Percentiles rank a stretch among this genome's conserved stretches.
phyloP scores from a whole-genome alignment of 2,888 invertebrate genomes.

The Agrilus mali region DNA sequence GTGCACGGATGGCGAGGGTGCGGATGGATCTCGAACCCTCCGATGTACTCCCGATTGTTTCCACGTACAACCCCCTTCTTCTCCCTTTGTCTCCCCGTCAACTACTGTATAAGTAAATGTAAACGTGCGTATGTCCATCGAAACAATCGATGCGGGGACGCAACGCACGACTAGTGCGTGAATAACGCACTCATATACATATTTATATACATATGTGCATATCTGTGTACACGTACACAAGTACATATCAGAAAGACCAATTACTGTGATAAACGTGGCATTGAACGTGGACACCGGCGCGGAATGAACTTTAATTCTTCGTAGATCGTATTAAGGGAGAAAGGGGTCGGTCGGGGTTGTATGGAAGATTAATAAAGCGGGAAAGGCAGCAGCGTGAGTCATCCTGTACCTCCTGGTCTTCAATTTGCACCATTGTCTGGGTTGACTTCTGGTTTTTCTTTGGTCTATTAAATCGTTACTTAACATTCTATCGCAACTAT shows the following conservation, averaged over 20 bases:
- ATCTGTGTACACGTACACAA: slow-evolving; percentile 5
- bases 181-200: no score
- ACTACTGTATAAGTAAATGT: neutral
- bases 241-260: slow-evolving; percentile 26
- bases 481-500: no score
- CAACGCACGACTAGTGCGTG: slow-evolving; percentile 5
- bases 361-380: no score
- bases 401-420: no score
- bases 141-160: neutral
- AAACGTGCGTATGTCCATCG: neutral
- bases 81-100: slow-evolving; percentile 2
- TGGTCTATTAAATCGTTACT: no score
- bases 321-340: no score
- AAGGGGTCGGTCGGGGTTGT: no score
- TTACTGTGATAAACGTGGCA: slow-evolving; percentile 34
- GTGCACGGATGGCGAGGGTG: slow-evolving; percentile 15
- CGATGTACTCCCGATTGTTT: slow-evolving; percentile 1
- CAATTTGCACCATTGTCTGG: no score
- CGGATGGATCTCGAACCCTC: slow-evolving; percentile 2
- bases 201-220: no score
- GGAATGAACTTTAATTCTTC: no score
- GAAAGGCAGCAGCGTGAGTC: no score
- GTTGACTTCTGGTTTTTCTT: no score
- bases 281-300: slow-evolving; percentile 24
- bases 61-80: slow-evolving; percentile 1